These are phyloP conservation scores for Phytoseiulus persimilis DNA, from an alignment of 2,888 invertebrate species.

Conservation along the genomic window DNA sequence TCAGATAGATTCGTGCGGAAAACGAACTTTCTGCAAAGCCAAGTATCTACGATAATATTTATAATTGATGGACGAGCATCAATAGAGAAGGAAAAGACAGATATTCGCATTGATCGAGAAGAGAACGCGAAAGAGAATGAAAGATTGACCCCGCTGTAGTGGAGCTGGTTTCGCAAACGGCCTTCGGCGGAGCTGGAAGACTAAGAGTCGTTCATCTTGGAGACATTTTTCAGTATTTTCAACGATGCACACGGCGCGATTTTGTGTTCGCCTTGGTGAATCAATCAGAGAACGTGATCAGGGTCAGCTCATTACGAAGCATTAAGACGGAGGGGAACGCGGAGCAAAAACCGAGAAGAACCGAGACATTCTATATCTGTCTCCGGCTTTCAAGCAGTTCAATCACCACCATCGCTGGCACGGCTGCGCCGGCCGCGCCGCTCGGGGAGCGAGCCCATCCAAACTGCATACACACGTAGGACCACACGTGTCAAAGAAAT, in stretches of 20 bases:
- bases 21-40: background rate
- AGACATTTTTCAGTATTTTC: slow-evolving; percentile 5
- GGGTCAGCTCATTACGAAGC: background rate
- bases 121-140: background rate
- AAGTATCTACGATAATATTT: background rate
- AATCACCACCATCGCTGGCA: background rate
- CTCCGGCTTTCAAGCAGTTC: background rate
- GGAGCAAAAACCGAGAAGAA: background rate
- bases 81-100: background rate
- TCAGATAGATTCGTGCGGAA: background rate
- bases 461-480: background rate
- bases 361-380: background rate
- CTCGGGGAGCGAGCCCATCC: background rate
- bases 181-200: background rate
- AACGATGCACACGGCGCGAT: background rate
- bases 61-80: background rate
- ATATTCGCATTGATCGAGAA: background rate
- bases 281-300: slow-evolving; percentile 5
- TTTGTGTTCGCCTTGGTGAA: background rate
- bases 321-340: background rate
- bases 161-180: background rate
- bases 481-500: background rate
- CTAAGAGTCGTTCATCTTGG: background rate
- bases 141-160: background rate
- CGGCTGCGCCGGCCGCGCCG: background rate